Percentiles rank a stretch among this genome's conserved stretches.
Conservation (phyloP, 2,113 vertebrate species). For the Nannospalax galili region DNA sequence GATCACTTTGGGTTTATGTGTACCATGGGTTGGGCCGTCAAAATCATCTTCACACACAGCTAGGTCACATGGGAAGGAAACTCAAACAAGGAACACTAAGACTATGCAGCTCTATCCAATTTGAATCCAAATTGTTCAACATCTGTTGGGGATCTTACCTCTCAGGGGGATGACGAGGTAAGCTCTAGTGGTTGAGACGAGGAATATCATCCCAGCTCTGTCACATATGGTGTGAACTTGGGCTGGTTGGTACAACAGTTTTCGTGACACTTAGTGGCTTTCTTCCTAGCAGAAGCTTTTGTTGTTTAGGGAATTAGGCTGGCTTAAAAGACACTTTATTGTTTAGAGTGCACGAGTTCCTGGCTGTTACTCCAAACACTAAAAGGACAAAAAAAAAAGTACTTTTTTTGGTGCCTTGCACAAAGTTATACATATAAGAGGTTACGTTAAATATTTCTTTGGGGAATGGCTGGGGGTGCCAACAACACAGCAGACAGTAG, state of each 20-base stretch:
- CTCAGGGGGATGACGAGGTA: background rate
- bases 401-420: background rate
- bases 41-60: background rate
- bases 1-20: background rate
- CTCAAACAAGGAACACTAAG: background rate
- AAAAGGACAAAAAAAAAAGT: fast-evolving
- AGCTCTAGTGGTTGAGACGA: background rate
- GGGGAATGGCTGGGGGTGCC: too few relatives aligned
- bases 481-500: too few relatives aligned
- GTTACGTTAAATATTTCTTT: too few relatives aligned
- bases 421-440: background rate
- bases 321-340: background rate
- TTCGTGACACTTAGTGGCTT: background rate
- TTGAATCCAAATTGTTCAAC: background rate
- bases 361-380: background rate
- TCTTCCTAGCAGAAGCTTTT: background rate
- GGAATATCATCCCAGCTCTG: background rate
- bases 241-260: background rate
- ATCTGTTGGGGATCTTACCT: background rate
- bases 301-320: background rate
- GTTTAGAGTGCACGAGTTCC: background rate
- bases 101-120: background rate
- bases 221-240: background rate
- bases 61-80: background rate
- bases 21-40: background rate